Base-by-base conservation (phyloP, 2,113 vertebrate species). In the Varanus salvator region DNA sequence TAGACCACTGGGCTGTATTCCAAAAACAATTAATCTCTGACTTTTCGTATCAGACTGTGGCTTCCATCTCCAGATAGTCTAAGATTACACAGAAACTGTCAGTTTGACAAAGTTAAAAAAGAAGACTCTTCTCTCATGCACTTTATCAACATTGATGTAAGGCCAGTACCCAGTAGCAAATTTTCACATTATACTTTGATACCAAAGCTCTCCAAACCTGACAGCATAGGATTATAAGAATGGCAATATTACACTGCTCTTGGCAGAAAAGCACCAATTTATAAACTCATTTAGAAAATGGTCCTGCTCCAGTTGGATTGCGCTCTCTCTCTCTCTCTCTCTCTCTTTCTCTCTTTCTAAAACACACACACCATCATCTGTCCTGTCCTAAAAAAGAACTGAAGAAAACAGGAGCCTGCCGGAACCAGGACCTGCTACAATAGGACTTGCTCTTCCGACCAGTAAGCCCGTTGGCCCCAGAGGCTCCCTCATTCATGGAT, bases 61-160 rank as follows among this genome's bases (percentile, higher is more conserved):
- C 90, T 93, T 94, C 86, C 87, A 93, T 91, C 93, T 90, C 86
- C 90, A 54, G 14, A 86, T 94, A 91, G 91, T 72, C 48, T 27
- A 71, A 85, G 85, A 92, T 84, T 93, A 68, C 27, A 2, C 80
- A 31, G 48, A 71, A 72, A 72, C 52, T 93, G 82, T 85, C 82
- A 90, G 72, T 21, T n/a, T 78, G 87, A 31, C 57, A 38, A 89
- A 88, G 48, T 31, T 87, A 82, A 87, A 82, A 78, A 80, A 87
- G 87, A 25, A 91, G 66, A 0, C 14, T 92, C 89, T 91, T 92
- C 8, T 87, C 50, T 85, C 69, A 89, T 86, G 71, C 29, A 25
- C 80, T 89, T 93, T 88, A 90, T 94, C 90, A 90, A 34, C 25
- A 68, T 23, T n/a, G 76, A 66, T 90, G 69, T 57, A 87, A 93